Evolutionary conservation across 2,797 vertebrate genomes (phyloP).

Genomic region (Linurgus olivaceus): DNA sequence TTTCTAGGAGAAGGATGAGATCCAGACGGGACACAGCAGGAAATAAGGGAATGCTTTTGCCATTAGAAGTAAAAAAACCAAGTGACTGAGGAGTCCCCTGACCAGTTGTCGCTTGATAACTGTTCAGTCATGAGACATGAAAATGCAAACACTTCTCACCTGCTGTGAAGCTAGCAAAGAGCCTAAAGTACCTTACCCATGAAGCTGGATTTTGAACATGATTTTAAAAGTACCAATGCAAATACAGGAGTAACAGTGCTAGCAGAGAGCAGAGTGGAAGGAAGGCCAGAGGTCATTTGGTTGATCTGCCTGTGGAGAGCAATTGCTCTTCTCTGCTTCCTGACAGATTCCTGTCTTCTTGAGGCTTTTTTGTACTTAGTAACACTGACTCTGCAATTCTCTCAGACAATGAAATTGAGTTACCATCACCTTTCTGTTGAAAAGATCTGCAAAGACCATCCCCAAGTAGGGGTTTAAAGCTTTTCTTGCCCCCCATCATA

Average conservation of each 20-base stretch:
- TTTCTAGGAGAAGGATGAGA: neutral
- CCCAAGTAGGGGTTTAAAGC: neutral
- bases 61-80: neutral
- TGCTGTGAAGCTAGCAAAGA: neutral
- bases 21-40: neutral
- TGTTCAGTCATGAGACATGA: neutral
- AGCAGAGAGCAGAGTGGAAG: neutral
- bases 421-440: neutral
- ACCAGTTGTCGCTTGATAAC: neutral
- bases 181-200: neutral
- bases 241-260: neutral
- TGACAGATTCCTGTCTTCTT: neutral
- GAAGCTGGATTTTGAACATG: neutral
- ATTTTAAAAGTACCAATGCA: neutral
- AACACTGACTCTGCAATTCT: neutral
- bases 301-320: neutral
- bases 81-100: neutral
- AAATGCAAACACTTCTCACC: neutral
- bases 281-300: accelerated
- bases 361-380: neutral
- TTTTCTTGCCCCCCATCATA: neutral
- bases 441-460: neutral
- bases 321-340: neutral
- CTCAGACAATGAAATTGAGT: neutral
- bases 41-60: neutral